phyloP scores from a whole-genome alignment of 2,888 invertebrate genomes.

The Trissoscelio sp. region DNA sequence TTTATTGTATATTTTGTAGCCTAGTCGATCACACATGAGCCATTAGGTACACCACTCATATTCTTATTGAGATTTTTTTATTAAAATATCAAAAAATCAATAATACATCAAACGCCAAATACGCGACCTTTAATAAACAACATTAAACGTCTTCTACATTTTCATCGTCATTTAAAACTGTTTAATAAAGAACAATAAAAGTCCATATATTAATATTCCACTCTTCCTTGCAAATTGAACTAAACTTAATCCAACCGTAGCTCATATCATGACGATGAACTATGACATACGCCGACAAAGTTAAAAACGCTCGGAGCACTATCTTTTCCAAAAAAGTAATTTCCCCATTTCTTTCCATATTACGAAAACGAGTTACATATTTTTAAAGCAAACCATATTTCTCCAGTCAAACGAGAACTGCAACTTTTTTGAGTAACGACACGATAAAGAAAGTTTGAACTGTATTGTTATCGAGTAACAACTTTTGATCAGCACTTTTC shows the following conservation, averaged over 20 bases:
- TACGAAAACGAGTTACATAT: conserved; percentile 28
- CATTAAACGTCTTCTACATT: conserved; percentile 3
- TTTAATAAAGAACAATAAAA: conserved; percentile 1
- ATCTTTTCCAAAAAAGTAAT: conserved; percentile 6
- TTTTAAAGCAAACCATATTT: conserved; percentile 10
- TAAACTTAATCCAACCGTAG: conserved; percentile 2
- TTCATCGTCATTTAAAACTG: neutral
- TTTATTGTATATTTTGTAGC: conserved; percentile 31
- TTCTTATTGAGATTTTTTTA: neutral
- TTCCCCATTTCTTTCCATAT: conserved; percentile 16
- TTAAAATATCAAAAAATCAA: conserved; percentile 1
- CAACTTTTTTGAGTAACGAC: conserved; percentile 36
- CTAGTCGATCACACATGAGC: conserved; percentile 14
- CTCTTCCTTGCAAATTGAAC: neutral
- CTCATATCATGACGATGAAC: conserved; percentile 14
- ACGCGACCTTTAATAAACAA: neutral
- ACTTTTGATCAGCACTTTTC: conserved; percentile 45
- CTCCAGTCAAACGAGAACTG: neutral
- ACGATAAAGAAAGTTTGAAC: conserved; percentile 48
- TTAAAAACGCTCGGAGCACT: conserved; percentile 20
- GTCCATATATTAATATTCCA: neutral
- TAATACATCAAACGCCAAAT: neutral
- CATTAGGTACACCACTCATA: neutral
- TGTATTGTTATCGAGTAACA: conserved; percentile 48
- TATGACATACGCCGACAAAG: neutral